Conservation (phyloP, 2,888 invertebrate genomes). For the Phanerotoma sp. region DNA sequence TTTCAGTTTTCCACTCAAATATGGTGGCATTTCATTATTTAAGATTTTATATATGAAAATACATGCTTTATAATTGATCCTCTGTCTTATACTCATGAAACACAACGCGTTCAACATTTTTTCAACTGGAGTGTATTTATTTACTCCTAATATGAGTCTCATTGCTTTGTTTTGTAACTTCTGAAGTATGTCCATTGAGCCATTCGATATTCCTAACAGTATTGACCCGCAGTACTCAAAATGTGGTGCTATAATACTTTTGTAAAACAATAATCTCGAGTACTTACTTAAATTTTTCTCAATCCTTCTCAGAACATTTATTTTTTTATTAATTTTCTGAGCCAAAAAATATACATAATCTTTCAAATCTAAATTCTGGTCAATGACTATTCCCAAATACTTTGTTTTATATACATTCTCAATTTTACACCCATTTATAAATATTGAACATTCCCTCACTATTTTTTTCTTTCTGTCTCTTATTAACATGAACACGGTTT, state of each 20-base stretch:
- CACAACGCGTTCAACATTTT: not conserved
- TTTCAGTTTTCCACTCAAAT: not conserved
- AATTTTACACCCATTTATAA: no score
- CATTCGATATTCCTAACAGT: not conserved
- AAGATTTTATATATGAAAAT: slow-evolving; percentile 2
- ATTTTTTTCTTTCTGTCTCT: no score
- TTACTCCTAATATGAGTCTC: not conserved
- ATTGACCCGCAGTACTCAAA: slow-evolving; percentile 2
- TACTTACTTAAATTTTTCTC: no score
- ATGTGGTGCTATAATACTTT: slow-evolving; percentile 20
- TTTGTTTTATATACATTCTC: no score
- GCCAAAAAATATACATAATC: no score
- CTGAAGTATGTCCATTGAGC: not conserved
- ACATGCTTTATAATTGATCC: not conserved
- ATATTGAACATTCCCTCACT: no score
- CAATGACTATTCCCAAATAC: no score
- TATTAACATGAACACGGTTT: no score
- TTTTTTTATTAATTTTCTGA: no score
- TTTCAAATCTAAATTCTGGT: no score
- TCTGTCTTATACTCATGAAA: not conserved
- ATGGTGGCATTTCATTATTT: not conserved
- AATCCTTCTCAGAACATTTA: no score
- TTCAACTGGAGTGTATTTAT: not conserved
- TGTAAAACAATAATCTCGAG: slow-evolving; percentile 20
- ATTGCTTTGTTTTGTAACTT: not conserved